phyloP scores from a whole-genome alignment of 2,113 vertebrate genomes.

The Proteles cristata region DNA sequence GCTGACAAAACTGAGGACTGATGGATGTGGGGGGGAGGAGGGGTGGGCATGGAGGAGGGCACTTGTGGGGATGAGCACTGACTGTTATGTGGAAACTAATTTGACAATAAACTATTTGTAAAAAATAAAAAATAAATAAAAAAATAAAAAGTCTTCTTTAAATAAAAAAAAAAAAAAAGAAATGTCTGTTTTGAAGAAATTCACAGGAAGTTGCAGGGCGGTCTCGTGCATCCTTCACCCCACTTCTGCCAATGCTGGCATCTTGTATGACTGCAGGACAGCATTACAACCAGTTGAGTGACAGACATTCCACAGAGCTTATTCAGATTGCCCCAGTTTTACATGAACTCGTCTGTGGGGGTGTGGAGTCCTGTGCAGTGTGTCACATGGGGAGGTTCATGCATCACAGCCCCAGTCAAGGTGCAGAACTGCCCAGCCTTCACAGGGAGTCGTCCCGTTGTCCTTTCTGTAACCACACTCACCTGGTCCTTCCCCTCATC shows the following conservation, averaged over 20 bases:
- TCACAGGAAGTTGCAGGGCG: neutral
- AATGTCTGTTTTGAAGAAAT: conserved; percentile 7
- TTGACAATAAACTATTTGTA: too few species aligned
- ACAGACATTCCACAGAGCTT: neutral
- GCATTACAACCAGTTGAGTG: neutral
- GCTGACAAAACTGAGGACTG: too few species aligned
- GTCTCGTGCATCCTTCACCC: neutral
- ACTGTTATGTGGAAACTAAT: too few species aligned
- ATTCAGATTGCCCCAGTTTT: conserved; percentile 8
- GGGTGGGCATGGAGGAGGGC: too few species aligned
- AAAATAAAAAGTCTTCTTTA: too few species aligned
- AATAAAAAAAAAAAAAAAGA: too few species aligned
- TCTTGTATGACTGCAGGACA: neutral
- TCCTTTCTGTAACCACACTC: conserved; percentile 20
- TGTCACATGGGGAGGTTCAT: conserved; percentile 2
- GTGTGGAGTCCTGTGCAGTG: neutral
- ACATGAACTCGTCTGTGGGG: neutral
- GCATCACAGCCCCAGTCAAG: neutral
- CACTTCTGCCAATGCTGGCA: neutral
- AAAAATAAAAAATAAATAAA: too few species aligned
- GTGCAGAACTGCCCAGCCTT: neutral
- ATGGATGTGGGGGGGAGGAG: too few species aligned
- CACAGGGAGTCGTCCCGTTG: neutral
- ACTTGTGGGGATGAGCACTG: too few species aligned
- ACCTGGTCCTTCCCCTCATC: neutral